Conservation (phyloP, 1,140 invertebrate species). For the Potamilus streckersoni region DNA sequence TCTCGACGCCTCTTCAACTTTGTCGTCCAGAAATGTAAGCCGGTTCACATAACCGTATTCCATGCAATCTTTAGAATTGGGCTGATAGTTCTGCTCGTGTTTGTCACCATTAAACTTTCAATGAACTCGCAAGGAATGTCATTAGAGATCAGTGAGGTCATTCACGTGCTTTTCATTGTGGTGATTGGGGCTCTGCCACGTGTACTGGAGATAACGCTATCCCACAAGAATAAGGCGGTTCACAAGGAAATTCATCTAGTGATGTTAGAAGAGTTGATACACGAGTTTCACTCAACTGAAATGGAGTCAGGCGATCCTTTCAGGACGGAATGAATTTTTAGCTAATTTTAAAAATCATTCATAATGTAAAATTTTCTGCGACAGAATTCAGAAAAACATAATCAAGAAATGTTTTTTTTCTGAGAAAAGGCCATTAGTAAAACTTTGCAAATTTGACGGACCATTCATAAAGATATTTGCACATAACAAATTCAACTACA, state of each 20-base stretch:
- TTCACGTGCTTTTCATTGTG: constrained; percentile 23
- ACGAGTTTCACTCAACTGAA: too few species aligned
- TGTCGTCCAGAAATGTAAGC: constrained; percentile 10
- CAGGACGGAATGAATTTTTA: too few species aligned
- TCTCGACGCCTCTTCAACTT: constrained; percentile 5
- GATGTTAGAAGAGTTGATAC: too few species aligned
- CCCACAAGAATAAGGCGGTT: constrained; percentile 5
- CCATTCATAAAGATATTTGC: too few species aligned
- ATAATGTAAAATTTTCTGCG: too few species aligned
- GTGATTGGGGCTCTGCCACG: constrained; percentile 20
- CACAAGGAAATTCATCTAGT: constrained; percentile 11
- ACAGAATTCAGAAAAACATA: too few species aligned
- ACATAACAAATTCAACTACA: too few species aligned
- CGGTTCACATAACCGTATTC: constrained; percentile 15
- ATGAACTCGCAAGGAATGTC: background rate
- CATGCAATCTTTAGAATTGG: constrained; percentile 9
- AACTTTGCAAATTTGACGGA: too few species aligned
- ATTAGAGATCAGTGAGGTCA: constrained; percentile 17
- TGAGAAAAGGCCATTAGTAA: too few species aligned
- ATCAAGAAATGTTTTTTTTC: too few species aligned
- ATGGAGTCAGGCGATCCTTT: too few species aligned
- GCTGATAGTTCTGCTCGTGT: constrained; percentile 9
- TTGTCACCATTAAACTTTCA: constrained; percentile 3
- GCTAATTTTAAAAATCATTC: too few species aligned
- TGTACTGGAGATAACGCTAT: constrained; percentile 15